Base-by-base conservation (phyloP, 2,113 vertebrate species). In the Lepidothrix coronata region DNA sequence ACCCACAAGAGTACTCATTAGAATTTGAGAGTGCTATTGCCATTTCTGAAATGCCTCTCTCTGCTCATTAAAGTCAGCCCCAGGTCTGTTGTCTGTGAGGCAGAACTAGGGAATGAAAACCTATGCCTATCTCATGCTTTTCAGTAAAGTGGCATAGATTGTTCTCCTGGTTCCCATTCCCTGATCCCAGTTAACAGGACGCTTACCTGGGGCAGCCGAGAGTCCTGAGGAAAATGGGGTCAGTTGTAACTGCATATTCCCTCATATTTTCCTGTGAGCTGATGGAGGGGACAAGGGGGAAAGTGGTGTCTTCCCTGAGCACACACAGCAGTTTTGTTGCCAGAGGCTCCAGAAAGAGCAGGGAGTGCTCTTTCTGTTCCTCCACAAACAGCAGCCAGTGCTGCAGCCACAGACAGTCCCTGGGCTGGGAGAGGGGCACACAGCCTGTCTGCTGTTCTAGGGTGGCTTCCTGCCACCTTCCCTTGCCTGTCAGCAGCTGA, bases 311-410 rank as follows among this genome's bases (percentile, higher is more conserved):
- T 43, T 12, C 51, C 4, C 1, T 18, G 28, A 18, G 21, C 1
- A 5, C 2, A 4, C 52, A 4, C 2, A 33, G 49, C 11, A 24
- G 22, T 37, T 81, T 15, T 14, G 44, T 33, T 37, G 71, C 18
- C 37, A 22, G 22, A 23, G 28, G 22, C 20, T 61, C 37, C 11
- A 20, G 61, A 14, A 33, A 3, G 23, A 23, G 39, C 44, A 17
- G 33, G 20, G 19, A 6, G 25, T 6, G 39, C 58, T 16, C 58
- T 17, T 35, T 35, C 58, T 16, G 48, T 5, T 3, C 21, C 10
- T 20, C n/a, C 18, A 1, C 3, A 0, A 39, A 7, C 16, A 8
- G 4, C 0, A 2, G 57, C 51, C 1, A 12, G 48, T 5, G 2
- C n/a, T 8, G 49, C 55, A 16, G 25, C n/a, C 49, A 15, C 49